Evolutionary conservation across 2,888 invertebrate species (phyloP), one percentile per base, ranked within the genome.

Genomic region (Chouioia cunea): DNA sequence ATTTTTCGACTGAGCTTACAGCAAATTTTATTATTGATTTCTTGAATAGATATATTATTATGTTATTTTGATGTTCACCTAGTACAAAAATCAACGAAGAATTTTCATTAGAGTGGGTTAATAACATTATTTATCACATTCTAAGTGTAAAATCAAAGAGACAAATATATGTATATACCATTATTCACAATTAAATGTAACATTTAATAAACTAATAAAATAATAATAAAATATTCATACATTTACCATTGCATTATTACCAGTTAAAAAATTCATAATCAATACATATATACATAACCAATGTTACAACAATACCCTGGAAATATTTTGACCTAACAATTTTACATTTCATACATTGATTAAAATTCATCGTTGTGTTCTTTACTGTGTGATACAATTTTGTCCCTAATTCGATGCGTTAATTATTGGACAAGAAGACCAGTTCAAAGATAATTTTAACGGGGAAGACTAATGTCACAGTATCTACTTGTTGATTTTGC

Each of bases 391-490:
- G 65, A 68, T 68, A 52, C 68, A 36, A 59, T 43, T 57, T 59
- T 27, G 53, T 68, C 50, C 12, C 47, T 46, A 36, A 65, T 66
- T 62, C 65, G 57, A 52, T 50, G 59, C 59, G 63, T 53, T 52
- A 60, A 60, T 52, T 65, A 36, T 36, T 72, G 56, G 65, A 72
- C 69, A 72, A 72, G 65, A 65, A 68, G 65, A 63, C 23, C 16
- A 74, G 69, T 68, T 68, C 56, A 57, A 68, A 65, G 65, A 68
- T 57, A 62, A 65, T 72, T 69, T 46, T 77, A 79, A 78, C 76
- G 76, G 74, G 81, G 80, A 80, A 80, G 81, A 81, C 81, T 78
- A 80, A 81, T 75, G 74, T 76, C 76, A 78, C 73, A 73, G 63
- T 65, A 63, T 47, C 50, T 54, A 15, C 43, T 47, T 53, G 50